Base-by-base conservation (phyloP, 2,888 invertebrate species). In the Celastrina argiolus region DNA sequence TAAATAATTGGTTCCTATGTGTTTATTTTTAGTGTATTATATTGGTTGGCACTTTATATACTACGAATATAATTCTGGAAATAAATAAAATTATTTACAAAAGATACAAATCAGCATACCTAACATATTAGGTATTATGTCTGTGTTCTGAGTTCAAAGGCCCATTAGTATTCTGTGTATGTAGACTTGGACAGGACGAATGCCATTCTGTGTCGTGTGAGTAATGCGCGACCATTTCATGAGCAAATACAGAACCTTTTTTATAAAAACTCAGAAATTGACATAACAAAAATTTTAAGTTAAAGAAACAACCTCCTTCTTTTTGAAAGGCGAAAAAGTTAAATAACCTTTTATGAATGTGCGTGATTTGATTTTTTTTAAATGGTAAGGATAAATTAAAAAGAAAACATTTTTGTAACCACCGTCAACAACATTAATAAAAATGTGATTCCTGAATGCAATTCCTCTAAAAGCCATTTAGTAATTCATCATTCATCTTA, bases 141-240 rank as follows among this genome's bases (percentile, higher is more conserved):
- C 34, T 39, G 18, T 22, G 22, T 61, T 22, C 51, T 5, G 36
- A 22, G 61, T 36, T 61, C 36, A 61, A 61, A 61, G 22, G 39
- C 22, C 22, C 39, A 61, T 61, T 61, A 61, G 14, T 61, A 61
- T 61, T 61, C 61, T 39, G 59, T 39, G 36, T 61, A 26, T 61
- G 61, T 61, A 61, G n/a, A 28, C 56, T 58, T 31, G 12, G 31
- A n/a, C 36, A 39, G 31, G 39, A 41, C 41, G 41, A 58, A 58
- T 65, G 41, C 56, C 65, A 41, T 65, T 64, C 16, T 10, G 16
- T 16, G 10, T 4, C 31, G 14, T 65, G 56, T 65, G 58, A 65
- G 28, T 58, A 58, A 65, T 58, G 56, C 39, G 41, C 16, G 26
- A 41, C 41, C 65, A 65, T 56, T 56, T 65, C 16, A n/a, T 41